phyloP scores from a whole-genome alignment of 1,140 invertebrate species.

The Steinernema feltiae region DNA sequence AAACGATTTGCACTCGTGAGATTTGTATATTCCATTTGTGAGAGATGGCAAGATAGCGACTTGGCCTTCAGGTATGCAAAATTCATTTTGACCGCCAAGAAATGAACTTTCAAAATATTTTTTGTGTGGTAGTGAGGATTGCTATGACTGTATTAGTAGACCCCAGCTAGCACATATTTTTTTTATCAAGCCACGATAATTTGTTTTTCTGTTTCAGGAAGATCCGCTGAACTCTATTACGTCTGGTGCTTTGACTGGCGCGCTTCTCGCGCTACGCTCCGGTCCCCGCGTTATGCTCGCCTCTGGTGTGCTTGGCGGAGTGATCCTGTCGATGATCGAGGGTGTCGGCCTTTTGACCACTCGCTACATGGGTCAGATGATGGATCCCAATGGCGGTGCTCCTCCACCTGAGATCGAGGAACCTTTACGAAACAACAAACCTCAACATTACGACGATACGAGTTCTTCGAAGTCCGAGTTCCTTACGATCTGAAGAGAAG shows the following conservation, averaged over 20 bases:
- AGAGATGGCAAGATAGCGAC: too few relatives aligned
- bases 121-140: too few relatives aligned
- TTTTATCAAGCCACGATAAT: too few relatives aligned
- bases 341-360: conserved; percentile 88
- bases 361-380: conserved; percentile 60
- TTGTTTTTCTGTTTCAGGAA: conserved; percentile 59
- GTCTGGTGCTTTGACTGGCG: conserved; percentile 88
- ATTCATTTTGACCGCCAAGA: too few relatives aligned
- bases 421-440: too few relatives aligned
- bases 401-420: conserved; percentile 20
- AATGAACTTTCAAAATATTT: too few relatives aligned
- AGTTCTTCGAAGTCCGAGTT: neutral
- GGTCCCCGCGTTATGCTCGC: conserved; percentile 84
- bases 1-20: too few relatives aligned
- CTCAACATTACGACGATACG: too few relatives aligned
- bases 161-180: too few relatives aligned
- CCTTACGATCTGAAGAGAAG: conserved; percentile 1
- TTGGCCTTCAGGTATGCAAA: too few relatives aligned
- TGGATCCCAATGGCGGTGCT: conserved; percentile 36
- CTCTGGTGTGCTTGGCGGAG: conserved; percentile 86
- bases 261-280: conserved; percentile 85
- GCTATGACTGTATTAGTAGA: too few relatives aligned
- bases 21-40: too few relatives aligned
- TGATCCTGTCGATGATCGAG: conserved; percentile 89
- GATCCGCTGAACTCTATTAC: conserved; percentile 74